A percentile compares a stretch with the other conserved stretches of the same genome.
Evolutionary conservation across 2,888 invertebrate species (phyloP).

Genomic region (Tanypteryx hageni): DNA sequence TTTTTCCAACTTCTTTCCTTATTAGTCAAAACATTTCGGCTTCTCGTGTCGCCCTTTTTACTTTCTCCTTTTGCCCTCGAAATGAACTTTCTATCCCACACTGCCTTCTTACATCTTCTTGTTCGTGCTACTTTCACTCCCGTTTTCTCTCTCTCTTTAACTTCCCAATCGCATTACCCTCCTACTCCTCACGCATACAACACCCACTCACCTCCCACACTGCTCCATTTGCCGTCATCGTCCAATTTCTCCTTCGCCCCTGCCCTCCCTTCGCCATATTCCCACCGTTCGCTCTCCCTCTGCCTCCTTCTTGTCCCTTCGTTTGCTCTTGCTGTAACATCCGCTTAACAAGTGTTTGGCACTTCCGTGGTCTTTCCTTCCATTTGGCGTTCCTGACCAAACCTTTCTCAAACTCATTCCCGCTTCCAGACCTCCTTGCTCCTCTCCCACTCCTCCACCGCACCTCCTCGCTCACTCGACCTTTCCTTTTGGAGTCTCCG

Average conservation of each 20-base stretch:
- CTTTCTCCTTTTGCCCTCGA: no score
- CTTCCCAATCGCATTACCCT: not conserved
- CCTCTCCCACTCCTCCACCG: not conserved
- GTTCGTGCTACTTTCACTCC: no score
- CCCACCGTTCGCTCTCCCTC: not conserved
- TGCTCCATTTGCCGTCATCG: not conserved
- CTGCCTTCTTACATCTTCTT: no score
- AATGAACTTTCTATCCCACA: no score
- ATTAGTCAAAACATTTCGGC: no score
- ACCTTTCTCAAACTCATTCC: not conserved
- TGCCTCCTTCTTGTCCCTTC: not conserved
- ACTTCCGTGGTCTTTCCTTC: not conserved
- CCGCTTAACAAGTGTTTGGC: conserved; percentile 41
- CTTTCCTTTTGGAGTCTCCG: no score
- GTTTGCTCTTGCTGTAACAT: conserved; percentile 11
- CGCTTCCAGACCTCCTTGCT: not conserved
- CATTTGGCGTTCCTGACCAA: no score
- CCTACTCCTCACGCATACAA: not conserved
- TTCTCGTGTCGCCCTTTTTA: no score
- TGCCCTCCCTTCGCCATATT: not conserved
- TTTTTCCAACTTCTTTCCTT: no score
- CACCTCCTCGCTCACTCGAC: no score
- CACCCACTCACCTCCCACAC: not conserved
- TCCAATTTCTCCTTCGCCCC: not conserved
- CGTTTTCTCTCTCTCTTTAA: no score